A percentile compares a stretch with the other conserved stretches of the same genome.
Conservation (phyloP, 2,888 invertebrate species). For the Periphyllus acericola region DNA sequence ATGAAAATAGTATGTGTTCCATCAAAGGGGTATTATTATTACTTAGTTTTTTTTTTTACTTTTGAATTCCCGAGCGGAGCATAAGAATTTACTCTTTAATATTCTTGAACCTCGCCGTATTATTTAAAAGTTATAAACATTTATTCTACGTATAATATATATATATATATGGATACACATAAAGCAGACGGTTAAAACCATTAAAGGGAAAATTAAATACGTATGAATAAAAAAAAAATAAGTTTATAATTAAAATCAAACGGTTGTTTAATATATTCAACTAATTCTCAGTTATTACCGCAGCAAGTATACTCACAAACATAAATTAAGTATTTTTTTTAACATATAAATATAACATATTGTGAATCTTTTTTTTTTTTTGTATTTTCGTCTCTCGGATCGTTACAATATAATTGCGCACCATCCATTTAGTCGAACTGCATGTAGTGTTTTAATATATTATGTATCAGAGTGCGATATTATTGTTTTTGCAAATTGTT, state of each 20-base stretch:
- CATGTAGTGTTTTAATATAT: no score
- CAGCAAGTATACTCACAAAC: no score
- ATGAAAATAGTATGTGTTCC: background rate
- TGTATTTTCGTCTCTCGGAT: no score
- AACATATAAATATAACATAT: no score
- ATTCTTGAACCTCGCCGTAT: background rate
- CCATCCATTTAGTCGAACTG: no score
- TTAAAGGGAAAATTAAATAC: background rate
- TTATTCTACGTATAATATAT: background rate
- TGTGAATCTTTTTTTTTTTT: no score
- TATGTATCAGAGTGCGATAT: no score
- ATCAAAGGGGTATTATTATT: constrained; percentile 5
- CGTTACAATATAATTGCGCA: no score
- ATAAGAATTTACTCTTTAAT: constrained; percentile 6
- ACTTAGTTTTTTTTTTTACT: background rate
- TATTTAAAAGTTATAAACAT: background rate
- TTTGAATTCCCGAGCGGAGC: background rate
- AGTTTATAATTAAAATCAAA: background rate
- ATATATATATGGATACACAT: no score
- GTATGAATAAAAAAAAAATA: no score
- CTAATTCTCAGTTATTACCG: background rate
- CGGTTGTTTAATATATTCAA: background rate
- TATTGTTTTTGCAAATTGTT: no score
- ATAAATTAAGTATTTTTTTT: no score
- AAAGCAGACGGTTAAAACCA: background rate